phyloP scores from a whole-genome alignment of 2,797 vertebrate species.

The Prunella strophiata region DNA sequence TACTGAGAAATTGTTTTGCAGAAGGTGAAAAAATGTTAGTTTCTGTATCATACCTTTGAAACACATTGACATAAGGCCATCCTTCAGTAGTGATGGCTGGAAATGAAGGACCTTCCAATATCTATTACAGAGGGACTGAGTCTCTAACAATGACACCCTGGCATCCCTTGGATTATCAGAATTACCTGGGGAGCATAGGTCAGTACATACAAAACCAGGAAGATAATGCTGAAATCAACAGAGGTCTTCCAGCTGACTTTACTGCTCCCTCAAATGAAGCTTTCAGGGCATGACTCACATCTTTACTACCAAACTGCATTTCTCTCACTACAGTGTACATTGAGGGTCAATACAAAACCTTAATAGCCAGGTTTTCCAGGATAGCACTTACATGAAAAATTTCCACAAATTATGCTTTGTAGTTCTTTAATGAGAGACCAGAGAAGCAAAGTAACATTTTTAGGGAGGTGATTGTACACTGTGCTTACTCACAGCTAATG shows the following conservation, averaged over 20 bases:
- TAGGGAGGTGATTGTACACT: background rate
- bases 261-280: background rate
- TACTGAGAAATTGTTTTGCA: background rate
- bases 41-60: background rate
- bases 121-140: background rate
- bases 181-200: background rate
- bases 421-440: background rate
- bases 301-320: background rate
- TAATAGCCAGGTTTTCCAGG: background rate
- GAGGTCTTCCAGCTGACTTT: background rate
- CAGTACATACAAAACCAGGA: background rate
- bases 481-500: background rate
- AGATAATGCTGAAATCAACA: background rate
- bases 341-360: background rate
- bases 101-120: background rate
- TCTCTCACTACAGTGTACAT: background rate
- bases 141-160: background rate
- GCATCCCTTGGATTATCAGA: background rate
- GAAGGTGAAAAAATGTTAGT: background rate
- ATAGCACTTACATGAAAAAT: background rate
- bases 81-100: background rate
- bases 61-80: background rate
- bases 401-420: background rate
- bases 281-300: background rate
- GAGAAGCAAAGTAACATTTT: background rate